These are phyloP conservation scores for Corythornis vintsioides DNA, from an alignment of 2,113 vertebrate species.

Conservation along the genomic window DNA sequence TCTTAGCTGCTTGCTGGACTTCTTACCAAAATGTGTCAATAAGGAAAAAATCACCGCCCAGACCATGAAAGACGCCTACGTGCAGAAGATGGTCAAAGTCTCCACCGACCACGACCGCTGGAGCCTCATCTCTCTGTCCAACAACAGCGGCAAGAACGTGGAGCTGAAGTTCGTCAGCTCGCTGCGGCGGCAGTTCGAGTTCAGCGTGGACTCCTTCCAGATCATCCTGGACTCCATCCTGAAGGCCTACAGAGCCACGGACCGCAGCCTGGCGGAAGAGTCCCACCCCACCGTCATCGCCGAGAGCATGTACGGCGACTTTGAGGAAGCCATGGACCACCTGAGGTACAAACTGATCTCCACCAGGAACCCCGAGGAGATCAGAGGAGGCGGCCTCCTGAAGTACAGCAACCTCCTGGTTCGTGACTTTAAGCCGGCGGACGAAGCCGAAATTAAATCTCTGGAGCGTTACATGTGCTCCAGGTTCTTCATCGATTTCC, in stretches of 20 bases:
- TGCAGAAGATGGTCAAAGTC: slow-evolving; percentile 98
- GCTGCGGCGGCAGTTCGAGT: slow-evolving; percentile 93
- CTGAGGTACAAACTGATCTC: slow-evolving; percentile 89
- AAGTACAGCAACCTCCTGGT: slow-evolving; percentile 97
- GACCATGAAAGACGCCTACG: slow-evolving; percentile 95
- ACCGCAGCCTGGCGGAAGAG: slow-evolving; percentile 65
- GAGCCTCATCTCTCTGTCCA: slow-evolving; percentile 96
- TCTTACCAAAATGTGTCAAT: slow-evolving; percentile 90
- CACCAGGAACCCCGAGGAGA: slow-evolving; percentile 94
- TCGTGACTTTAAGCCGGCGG: slow-evolving; percentile 89
- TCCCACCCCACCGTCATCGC: slow-evolving; percentile 80
- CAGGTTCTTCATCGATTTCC: slow-evolving; percentile 97
- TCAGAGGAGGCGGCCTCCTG: slow-evolving; percentile 92
- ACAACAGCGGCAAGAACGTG: slow-evolving; percentile 96
- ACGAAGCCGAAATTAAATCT: slow-evolving; percentile 90
- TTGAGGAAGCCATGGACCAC: slow-evolving; percentile 91
- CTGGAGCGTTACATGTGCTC: slow-evolving; percentile 98
- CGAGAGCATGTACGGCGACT: slow-evolving; percentile 96
- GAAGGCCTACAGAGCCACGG: slow-evolving; percentile 80
- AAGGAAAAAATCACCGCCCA: slow-evolving; percentile 90
- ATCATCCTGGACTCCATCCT: slow-evolving; percentile 90
- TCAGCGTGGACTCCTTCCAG: slow-evolving; percentile 98
- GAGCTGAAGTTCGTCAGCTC: slow-evolving; percentile 93
- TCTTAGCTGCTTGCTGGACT: slow-evolving; percentile 88
- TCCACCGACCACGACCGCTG: slow-evolving; percentile 90